Evolutionary conservation across 2,888 invertebrate genomes (phyloP).

Genomic region (Cryptocephalus moraei): DNA sequence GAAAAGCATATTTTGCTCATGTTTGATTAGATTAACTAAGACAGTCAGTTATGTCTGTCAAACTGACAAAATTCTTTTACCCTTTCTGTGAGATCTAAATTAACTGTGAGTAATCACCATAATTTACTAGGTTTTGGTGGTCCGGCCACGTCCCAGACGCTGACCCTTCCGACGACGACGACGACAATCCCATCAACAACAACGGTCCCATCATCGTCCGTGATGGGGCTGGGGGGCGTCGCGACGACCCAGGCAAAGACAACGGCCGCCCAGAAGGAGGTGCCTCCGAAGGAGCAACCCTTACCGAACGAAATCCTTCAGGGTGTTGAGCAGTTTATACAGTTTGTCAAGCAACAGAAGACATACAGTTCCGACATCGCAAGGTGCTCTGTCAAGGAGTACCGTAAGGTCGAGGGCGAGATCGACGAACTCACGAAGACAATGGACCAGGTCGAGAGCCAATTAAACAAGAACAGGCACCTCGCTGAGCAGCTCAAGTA

Average conservation of each 20-base stretch:
- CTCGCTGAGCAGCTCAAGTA: constrained; percentile 55
- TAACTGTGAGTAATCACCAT: too few relatives aligned
- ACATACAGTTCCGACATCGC: constrained; percentile 37
- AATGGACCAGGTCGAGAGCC: constrained; percentile 50
- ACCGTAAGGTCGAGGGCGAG: constrained; percentile 53
- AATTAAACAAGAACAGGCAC: constrained; percentile 50
- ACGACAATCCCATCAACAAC: constrained; percentile 2
- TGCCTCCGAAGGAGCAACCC: constrained; percentile 51
- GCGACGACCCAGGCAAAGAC: constrained; percentile 43
- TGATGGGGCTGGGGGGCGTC: constrained; percentile 62
- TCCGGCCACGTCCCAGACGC: neutral
- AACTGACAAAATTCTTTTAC: too few relatives aligned
- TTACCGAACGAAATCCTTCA: constrained; percentile 70
- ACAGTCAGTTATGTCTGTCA: too few relatives aligned
- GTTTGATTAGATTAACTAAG: too few relatives aligned
- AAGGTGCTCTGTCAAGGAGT: constrained; percentile 47
- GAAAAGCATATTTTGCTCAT: too few relatives aligned
- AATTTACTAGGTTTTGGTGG: neutral
- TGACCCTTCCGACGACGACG: too few relatives aligned
- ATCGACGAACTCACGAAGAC: constrained; percentile 49
- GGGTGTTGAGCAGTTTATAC: constrained; percentile 71
- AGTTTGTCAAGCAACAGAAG: constrained; percentile 79
- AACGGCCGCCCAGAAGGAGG: constrained; percentile 36
- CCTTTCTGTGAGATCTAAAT: too few relatives aligned
- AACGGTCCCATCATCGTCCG: constrained; percentile 9